Percentiles rank a stretch among this genome's conserved stretches.
These are phyloP conservation scores for Brenthis daphne DNA, from an alignment of 2,888 invertebrate genomes.

Conservation along the genomic window DNA sequence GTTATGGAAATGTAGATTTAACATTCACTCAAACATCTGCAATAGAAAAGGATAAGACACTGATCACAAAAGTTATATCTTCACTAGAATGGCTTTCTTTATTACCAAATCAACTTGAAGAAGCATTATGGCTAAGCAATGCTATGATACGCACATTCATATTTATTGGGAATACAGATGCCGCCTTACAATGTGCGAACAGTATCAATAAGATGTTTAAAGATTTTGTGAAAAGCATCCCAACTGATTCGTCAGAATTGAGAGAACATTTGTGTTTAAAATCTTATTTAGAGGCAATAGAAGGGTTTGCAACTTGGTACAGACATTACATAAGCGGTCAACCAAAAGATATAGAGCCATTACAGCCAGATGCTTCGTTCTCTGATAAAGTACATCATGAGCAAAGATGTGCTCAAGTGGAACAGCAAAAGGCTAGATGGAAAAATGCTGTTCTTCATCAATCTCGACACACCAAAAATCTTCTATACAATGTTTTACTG, in stretches of 20 bases:
- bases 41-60: slow-evolving; percentile 73
- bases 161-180: slow-evolving; percentile 90
- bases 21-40: slow-evolving; percentile 86
- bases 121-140: slow-evolving; percentile 94
- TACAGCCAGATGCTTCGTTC: slow-evolving; percentile 85
- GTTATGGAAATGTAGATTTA: slow-evolving; percentile 76
- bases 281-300: slow-evolving; percentile 92
- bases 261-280: slow-evolving; percentile 94
- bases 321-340: slow-evolving; percentile 90
- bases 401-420: slow-evolving; percentile 90
- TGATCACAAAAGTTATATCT: slow-evolving; percentile 68
- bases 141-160: slow-evolving; percentile 93
- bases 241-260: slow-evolving; percentile 74
- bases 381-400: slow-evolving; percentile 94
- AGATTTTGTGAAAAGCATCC: slow-evolving; percentile 63
- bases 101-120: slow-evolving; percentile 88
- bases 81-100: slow-evolving; percentile 94
- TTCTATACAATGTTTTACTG: slow-evolving; percentile 92
- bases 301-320: slow-evolving; percentile 95
- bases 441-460: slow-evolving; percentile 86
- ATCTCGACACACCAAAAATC: slow-evolving; percentile 88
- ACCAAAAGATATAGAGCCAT: slow-evolving; percentile 86
- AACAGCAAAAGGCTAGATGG: slow-evolving; percentile 90
- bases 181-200: slow-evolving; percentile 87
- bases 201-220: slow-evolving; percentile 67